Conservation (phyloP, 2,113 vertebrate species). For the Anser brachyrhynchus region DNA sequence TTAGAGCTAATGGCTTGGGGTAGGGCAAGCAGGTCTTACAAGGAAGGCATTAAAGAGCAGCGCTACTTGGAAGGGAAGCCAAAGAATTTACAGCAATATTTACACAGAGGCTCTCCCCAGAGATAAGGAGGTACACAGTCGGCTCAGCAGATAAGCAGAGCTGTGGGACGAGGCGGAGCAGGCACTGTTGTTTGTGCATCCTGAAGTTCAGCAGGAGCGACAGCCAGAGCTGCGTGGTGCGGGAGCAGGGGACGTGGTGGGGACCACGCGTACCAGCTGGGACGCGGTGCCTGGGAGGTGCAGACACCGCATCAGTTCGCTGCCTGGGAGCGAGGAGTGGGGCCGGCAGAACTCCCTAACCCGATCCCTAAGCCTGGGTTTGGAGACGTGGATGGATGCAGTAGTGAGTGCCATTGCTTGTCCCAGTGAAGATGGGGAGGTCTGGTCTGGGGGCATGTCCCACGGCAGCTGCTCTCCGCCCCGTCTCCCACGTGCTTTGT, state of each 20-base stretch:
- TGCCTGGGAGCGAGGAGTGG: background rate
- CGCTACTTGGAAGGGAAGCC: conserved; percentile 68
- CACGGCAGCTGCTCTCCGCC: background rate
- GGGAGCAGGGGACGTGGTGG: rapidly evolving
- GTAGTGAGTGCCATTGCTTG: background rate
- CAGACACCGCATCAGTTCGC: background rate
- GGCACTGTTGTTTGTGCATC: conserved; percentile 3
- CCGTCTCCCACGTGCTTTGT: background rate
- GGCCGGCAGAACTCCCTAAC: background rate
- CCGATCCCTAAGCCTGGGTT: background rate
- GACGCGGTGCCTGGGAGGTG: background rate
- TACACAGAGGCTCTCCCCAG: conserved; percentile 56
- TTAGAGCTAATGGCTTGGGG: conserved; percentile 78
- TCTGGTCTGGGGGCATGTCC: background rate
- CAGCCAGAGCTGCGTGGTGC: background rate
- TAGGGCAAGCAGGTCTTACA: conserved; percentile 78
- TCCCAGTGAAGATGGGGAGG: background rate
- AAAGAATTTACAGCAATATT: conserved; percentile 72
- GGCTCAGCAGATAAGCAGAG: conserved; percentile 54
- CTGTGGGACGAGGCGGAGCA: background rate
- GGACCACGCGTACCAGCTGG: background rate
- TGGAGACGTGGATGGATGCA: background rate
- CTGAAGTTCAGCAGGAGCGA: conserved; percentile 5
- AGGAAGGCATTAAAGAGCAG: conserved; percentile 75
- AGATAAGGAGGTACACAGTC: conserved; percentile 71